These are phyloP conservation scores for Metridium senile DNA, from an alignment of 92 coral and sea anemone genomes.

Conservation along the genomic window DNA sequence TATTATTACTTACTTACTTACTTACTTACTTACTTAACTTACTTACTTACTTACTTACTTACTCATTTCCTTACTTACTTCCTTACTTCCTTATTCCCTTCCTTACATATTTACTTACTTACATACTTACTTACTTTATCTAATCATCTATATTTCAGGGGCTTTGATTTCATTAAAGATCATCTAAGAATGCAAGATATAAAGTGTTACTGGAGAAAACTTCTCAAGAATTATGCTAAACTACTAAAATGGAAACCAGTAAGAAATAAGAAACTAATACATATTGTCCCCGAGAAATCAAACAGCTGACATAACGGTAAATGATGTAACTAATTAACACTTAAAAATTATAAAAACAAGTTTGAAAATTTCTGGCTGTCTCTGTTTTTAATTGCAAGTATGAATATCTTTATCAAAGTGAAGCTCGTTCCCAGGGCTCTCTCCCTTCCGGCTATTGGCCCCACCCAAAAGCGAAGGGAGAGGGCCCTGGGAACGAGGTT, in stretches of 20 bases:
- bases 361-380: too few species aligned
- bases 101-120: not conserved
- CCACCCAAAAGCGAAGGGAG: too few species aligned
- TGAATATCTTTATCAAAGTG: too few species aligned
- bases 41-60: not conserved
- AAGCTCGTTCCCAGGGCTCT: too few species aligned
- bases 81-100: not conserved
- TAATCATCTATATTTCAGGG: constrained; percentile 37
- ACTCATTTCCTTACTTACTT: not conserved
- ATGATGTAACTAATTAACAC: too few species aligned
- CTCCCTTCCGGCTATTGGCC: too few species aligned
- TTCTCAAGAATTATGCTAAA: constrained; percentile 81
- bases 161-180: constrained; percentile 82
- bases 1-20: too few species aligned
- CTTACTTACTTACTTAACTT: not conserved
- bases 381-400: too few species aligned
- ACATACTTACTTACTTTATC: not conserved
- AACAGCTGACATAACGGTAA: not conserved
- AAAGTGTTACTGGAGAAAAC: constrained; percentile 84
- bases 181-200: constrained; percentile 95
- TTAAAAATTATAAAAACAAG: too few species aligned
- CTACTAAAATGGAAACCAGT: constrained; percentile 78
- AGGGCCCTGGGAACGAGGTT: too few species aligned
- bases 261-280: constrained; percentile 57
- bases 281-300: constrained; percentile 53